Percentiles rank a stretch among this genome's conserved stretches.
Conservation (phyloP, 2,113 vertebrate species). For the Alectura lathami region DNA sequence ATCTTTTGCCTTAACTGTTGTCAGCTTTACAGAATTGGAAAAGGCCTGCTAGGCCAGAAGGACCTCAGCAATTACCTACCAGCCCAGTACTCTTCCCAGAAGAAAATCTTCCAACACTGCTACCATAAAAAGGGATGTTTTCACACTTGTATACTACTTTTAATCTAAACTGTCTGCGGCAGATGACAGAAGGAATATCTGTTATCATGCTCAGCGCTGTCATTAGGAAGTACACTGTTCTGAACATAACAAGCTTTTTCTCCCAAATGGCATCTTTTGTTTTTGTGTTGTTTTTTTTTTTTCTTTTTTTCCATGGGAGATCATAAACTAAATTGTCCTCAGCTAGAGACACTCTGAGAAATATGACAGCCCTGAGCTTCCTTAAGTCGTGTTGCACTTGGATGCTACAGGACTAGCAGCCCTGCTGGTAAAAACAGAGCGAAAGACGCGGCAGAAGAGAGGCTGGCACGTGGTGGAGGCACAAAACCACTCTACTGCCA, state of each 20-base stretch:
- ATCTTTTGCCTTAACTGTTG: neutral
- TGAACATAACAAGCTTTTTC: neutral
- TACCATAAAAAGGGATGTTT: neutral
- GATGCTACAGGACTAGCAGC: neutral
- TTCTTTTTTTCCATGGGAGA: neutral
- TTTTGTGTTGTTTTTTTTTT: neutral
- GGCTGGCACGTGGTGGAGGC: neutral
- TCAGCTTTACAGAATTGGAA: neutral
- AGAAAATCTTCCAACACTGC: neutral
- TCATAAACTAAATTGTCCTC: neutral
- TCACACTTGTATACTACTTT: neutral
- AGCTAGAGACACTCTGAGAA: neutral
- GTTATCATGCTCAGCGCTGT: neutral
- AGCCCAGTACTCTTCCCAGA: neutral
- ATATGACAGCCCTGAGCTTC: neutral
- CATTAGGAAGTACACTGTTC: neutral
- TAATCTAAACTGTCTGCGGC: neutral
- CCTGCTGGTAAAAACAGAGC: neutral
- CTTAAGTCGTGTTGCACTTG: neutral
- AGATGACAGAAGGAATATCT: neutral
- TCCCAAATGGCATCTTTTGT: neutral
- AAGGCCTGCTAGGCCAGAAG: neutral
- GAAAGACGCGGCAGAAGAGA: fast-evolving
- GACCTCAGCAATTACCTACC: neutral
- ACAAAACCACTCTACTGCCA: neutral